Evolutionary conservation across 2,797 vertebrate species (phyloP).

Genomic region (Spinus pinus): DNA sequence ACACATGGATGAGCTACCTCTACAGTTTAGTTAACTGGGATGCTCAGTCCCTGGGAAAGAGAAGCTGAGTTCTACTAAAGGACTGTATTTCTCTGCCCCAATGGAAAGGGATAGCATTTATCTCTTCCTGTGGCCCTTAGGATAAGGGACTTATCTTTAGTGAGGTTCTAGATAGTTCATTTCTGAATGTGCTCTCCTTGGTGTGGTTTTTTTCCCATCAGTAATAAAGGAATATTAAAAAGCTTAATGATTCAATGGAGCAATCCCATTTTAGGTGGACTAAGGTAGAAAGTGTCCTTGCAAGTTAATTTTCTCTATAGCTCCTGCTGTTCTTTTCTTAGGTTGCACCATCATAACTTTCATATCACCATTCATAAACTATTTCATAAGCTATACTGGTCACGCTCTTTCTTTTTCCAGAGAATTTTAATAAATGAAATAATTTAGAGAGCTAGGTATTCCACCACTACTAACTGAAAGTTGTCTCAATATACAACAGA

Average conservation of each 20-base stretch:
- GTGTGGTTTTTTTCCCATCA: neutral
- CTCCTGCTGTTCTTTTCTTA: neutral
- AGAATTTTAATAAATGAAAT: neutral
- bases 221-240: neutral
- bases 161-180: neutral
- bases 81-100: neutral
- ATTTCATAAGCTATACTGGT: neutral
- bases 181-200: neutral
- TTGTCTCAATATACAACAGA: neutral
- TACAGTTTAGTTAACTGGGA: neutral
- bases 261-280: neutral
- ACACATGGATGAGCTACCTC: neutral
- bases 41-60: neutral
- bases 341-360: neutral
- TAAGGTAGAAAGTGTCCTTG: neutral
- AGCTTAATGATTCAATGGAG: neutral
- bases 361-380: neutral
- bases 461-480: neutral
- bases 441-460: neutral
- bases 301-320: neutral
- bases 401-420: neutral
- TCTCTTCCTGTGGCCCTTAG: neutral
- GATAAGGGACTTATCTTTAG: neutral
- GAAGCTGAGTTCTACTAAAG: neutral
- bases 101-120: neutral